Evolutionary conservation across 2,113 vertebrate species (phyloP).

Genomic region (Cryptomyrus ogoouensis): DNA sequence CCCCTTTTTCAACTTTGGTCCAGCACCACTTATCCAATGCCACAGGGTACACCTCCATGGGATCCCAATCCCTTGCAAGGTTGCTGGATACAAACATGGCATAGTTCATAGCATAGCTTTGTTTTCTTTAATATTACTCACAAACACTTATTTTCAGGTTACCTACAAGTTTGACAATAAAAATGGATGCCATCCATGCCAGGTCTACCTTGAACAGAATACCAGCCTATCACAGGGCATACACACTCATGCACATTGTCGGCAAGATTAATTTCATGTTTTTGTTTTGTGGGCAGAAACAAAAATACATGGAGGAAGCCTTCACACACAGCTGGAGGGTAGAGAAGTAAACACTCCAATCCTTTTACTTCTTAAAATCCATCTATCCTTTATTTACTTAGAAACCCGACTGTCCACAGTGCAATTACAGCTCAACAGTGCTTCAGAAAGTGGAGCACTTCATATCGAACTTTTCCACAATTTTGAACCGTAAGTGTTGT

Average conservation of each 20-base stretch:
- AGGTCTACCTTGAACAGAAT: not conserved
- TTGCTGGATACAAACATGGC: no score
- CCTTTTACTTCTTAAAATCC: not conserved
- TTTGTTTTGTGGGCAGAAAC: not conserved
- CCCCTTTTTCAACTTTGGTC: not conserved
- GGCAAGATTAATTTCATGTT: not conserved
- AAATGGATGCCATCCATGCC: no score
- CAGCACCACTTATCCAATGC: not conserved
- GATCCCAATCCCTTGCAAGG: not conserved
- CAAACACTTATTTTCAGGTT: no score
- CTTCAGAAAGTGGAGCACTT: not conserved
- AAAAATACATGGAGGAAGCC: not conserved
- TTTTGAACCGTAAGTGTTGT: not conserved
- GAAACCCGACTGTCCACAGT: not conserved
- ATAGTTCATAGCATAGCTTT: no score
- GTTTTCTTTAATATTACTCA: no score
- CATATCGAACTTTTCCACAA: fast-evolving
- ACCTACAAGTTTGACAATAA: no score
- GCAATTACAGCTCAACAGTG: not conserved
- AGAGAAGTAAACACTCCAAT: not conserved
- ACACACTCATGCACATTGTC: not conserved
- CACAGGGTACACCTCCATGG: not conserved
- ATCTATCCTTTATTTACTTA: not conserved
- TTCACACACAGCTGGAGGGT: not conserved
- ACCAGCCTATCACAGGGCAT: not conserved